Evolutionary conservation across 2,797 vertebrate species (phyloP), one percentile per base, ranked within the genome.

Genomic region (Sciurus vulgaris): DNA sequence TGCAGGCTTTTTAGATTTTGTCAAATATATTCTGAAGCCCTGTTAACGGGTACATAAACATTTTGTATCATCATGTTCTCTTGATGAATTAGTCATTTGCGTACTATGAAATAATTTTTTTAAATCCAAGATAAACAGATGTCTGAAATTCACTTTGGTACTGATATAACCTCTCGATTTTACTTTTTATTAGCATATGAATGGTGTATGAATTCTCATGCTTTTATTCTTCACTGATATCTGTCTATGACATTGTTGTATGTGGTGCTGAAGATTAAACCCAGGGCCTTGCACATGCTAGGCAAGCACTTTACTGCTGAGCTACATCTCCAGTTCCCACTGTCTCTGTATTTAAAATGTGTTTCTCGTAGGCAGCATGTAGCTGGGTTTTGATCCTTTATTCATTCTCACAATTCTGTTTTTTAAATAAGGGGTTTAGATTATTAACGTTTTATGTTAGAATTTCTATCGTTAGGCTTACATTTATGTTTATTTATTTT

Each of bases 131-230:
- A 56, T 76, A 47, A 93, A 70, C 11, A 56, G 51, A 70, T 63
- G 20, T 44, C 56, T 35, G 56, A 76, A 74, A 63, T 76, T 33
- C 28, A 35, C 41, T 20, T 67, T 81, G 38, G 38, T n/a, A 89
- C 44, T 89, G 56, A 76, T 35, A 15, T 65, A 89, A 44, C 49
- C 28, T 85, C 35, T 89, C 24, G 35, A 56, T 35, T n/a, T 65
- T 82, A 82, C 47, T 72, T 88, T 82, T 74, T 30, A 65, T 82
- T 89, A 26, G 30, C 44, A 12, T 67, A 88, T 93, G 56, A 74
- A 82, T 72, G 20, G 4, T 77, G 2, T 47, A 61, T 61, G 6
- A 86, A 61, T 72, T 83, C 63, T 63, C 28, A 73, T 82, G 24
- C 20, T 82, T 73, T 72, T 41, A 35, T 74, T 24, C 3, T 82